These are phyloP conservation scores for Sebastes glaucus DNA, from an alignment of 2,797 vertebrate species.

Conservation along the genomic window DNA sequence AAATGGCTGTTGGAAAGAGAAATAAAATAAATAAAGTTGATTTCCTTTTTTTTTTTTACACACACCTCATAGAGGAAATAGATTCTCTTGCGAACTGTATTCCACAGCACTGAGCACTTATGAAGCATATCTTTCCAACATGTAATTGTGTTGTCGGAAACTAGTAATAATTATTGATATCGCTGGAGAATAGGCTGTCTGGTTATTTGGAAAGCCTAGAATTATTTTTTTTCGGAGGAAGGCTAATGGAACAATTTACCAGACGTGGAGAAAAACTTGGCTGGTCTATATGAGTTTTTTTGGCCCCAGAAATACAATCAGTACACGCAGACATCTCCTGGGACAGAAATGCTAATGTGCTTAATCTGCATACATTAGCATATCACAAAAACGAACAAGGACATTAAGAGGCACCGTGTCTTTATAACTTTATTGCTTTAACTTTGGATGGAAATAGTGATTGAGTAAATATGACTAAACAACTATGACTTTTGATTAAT, in stretches of 20 bases:
- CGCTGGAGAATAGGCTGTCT: conserved; percentile 41
- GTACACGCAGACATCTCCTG: conserved; percentile 63
- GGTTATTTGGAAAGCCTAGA: conserved; percentile 54
- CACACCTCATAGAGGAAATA: conserved; percentile 4
- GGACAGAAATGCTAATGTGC: conserved; percentile 71
- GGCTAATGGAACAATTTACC: conserved; percentile 64
- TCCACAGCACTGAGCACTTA: conserved; percentile 18
- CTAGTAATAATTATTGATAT: conserved; percentile 60
- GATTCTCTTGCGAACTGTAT: conserved; percentile 27
- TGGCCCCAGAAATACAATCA: conserved; percentile 66
- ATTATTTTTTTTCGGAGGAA: conserved; percentile 40
- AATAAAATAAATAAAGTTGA: conserved; percentile 7
- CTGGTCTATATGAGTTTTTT: conserved; percentile 40
- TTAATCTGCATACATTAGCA: conserved; percentile 77
- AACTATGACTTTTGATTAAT: neutral
- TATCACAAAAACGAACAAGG: conserved; percentile 71
- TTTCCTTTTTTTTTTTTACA: neutral
- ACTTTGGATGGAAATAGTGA: conserved; percentile 21
- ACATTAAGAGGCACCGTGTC: conserved; percentile 62
- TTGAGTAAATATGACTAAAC: conserved; percentile 17
- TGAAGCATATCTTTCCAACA: conserved; percentile 28
- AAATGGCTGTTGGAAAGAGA: neutral
- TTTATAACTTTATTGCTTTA: conserved; percentile 44
- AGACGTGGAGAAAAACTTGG: conserved; percentile 21
- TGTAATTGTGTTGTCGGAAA: conserved; percentile 64